A percentile compares a stretch with the other conserved stretches of the same genome.
Evolutionary conservation across 2,888 invertebrate genomes (phyloP).

Genomic region (Acronicta aceris): DNA sequence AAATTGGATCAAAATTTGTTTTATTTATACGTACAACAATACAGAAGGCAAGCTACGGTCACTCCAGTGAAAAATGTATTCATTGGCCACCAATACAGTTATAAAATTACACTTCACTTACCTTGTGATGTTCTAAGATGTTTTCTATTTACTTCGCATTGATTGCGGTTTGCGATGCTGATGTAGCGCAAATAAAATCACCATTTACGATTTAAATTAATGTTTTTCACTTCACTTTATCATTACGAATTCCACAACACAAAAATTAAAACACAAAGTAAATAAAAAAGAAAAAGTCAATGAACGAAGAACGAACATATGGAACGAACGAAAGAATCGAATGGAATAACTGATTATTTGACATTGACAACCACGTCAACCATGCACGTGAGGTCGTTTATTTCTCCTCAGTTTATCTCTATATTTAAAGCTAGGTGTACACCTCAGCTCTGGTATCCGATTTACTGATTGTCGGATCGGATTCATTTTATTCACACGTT

Average conservation of each 20-base stretch:
- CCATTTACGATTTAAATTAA: slow-evolving; percentile 17
- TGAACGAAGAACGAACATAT: slow-evolving; percentile 7
- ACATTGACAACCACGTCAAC: too few species aligned
- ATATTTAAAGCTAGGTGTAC: too few species aligned
- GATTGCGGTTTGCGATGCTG: slow-evolving; percentile 6
- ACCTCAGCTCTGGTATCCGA: too few species aligned
- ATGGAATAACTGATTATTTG: too few species aligned
- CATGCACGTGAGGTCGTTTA: too few species aligned
- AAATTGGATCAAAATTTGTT: neutral
- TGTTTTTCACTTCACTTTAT: slow-evolving; percentile 12
- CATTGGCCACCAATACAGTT: slow-evolving; percentile 55
- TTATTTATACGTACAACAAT: slow-evolving; percentile 24
- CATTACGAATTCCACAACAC: slow-evolving; percentile 21
- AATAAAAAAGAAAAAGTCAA: slow-evolving; percentile 25
- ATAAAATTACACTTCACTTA: slow-evolving; percentile 33
- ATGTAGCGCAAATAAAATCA: slow-evolving; percentile 5
- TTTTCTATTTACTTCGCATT: slow-evolving; percentile 28
- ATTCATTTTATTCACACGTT: too few species aligned
- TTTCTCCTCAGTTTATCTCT: too few species aligned
- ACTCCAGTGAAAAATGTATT: slow-evolving; percentile 60
- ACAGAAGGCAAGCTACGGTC: slow-evolving; percentile 58
- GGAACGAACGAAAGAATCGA: neutral
- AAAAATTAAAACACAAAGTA: slow-evolving; percentile 35
- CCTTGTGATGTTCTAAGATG: slow-evolving; percentile 22
- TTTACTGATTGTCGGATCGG: too few species aligned